Evolutionary conservation across 2,888 invertebrate genomes (phyloP).

Genomic region (Nomada hirtipes): DNA sequence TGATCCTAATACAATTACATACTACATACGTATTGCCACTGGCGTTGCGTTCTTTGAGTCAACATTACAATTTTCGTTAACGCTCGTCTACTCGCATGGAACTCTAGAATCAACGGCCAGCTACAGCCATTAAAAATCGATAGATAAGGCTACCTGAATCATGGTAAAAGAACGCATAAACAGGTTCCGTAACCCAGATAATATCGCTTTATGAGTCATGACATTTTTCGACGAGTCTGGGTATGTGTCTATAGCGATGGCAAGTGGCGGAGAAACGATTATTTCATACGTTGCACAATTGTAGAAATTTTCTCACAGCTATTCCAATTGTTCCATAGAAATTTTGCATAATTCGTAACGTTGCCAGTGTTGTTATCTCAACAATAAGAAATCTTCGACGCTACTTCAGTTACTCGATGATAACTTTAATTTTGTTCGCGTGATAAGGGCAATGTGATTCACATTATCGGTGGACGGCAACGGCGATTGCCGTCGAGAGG

Average conservation of each 20-base stretch:
- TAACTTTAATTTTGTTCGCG: conserved; percentile 58
- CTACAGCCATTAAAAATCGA: conserved; percentile 12
- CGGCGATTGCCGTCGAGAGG: conserved; percentile 64
- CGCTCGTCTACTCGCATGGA: neutral
- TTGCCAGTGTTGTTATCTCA: too few relatives aligned
- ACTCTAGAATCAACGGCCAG: neutral
- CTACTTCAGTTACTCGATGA: neutral
- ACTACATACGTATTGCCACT: neutral
- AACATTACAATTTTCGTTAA: neutral
- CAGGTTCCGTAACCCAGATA: conserved; percentile 52
- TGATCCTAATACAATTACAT: conserved; percentile 44
- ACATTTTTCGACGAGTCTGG: neutral
- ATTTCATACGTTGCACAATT: too few relatives aligned
- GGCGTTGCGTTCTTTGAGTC: neutral
- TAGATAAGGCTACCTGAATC: conserved; percentile 34
- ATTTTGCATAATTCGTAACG: too few relatives aligned
- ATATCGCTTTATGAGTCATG: conserved; percentile 55
- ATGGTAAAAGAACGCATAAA: conserved; percentile 19
- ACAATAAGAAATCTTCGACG: neutral
- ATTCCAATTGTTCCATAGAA: too few relatives aligned
- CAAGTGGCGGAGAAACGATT: conserved; percentile 47
- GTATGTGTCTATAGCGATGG: conserved; percentile 23
- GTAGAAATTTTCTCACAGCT: neutral
- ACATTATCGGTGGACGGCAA: conserved; percentile 71
- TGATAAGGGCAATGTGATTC: conserved; percentile 73